Evolutionary conservation across 2,113 vertebrate genomes (phyloP).

Genomic region (Corythornis vintsioides): DNA sequence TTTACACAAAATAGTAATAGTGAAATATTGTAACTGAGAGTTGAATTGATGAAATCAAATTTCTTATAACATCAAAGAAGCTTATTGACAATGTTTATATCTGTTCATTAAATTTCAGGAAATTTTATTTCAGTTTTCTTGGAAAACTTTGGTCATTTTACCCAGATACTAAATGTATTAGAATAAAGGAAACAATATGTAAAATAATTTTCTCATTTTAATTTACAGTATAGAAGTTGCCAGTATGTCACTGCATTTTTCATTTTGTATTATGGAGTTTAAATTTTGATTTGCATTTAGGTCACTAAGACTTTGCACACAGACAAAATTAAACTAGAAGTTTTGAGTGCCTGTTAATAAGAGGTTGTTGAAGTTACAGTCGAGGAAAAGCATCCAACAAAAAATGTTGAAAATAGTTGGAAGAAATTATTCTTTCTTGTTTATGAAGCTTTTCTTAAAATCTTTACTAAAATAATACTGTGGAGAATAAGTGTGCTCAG

Average conservation of each 20-base stretch:
- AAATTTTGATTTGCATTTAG: not conserved
- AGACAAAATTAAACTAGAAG: not conserved
- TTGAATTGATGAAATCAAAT: not conserved
- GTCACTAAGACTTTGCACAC: not conserved
- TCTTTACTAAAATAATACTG: not conserved
- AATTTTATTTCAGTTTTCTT: not conserved
- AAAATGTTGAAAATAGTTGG: not conserved
- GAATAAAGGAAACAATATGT: not conserved
- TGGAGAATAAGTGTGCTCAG: not conserved
- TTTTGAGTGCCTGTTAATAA: not conserved
- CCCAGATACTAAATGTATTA: rapidly evolving
- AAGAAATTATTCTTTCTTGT: not conserved
- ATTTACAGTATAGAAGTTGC: not conserved
- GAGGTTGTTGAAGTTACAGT: not conserved
- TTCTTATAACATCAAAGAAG: not conserved
- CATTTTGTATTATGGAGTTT: not conserved
- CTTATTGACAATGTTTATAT: not conserved
- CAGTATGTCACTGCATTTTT: not conserved
- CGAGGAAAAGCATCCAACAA: not conserved
- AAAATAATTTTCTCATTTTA: not conserved
- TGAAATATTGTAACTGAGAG: not conserved
- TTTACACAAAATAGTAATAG: not conserved
- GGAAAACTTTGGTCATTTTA: not conserved
- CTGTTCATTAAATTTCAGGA: not conserved
- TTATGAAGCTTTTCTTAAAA: not conserved